phyloP scores from a whole-genome alignment of 2,797 vertebrate species.

The Myiothlypis coronata region DNA sequence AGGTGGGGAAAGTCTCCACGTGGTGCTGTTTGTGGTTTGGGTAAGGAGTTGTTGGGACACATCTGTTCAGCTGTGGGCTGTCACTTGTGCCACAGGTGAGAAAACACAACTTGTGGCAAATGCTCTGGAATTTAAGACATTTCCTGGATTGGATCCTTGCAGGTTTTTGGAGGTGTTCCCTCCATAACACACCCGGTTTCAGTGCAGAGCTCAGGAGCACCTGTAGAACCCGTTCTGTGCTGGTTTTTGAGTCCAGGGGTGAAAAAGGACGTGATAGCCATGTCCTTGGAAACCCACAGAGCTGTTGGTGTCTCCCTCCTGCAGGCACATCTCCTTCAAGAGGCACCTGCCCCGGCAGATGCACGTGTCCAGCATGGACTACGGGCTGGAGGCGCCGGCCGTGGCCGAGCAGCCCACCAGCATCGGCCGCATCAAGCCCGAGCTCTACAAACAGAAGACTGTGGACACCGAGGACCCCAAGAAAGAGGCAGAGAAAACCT shows the following conservation, averaged over 20 bases:
- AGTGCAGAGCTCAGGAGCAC: not conserved
- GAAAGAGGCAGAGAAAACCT: slow-evolving; percentile 86
- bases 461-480: slow-evolving; percentile 86
- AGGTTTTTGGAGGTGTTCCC: not conserved
- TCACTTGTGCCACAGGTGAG: not conserved
- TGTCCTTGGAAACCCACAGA: not conserved
- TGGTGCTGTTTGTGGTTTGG: not conserved
- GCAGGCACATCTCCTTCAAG: slow-evolving; percentile 96
- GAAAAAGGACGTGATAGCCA: not conserved
- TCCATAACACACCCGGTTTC: accelerated
- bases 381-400: slow-evolving; percentile 81
- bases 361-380: slow-evolving; percentile 93
- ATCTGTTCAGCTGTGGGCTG: not conserved
- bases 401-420: slow-evolving; percentile 89
- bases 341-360: slow-evolving; percentile 93
- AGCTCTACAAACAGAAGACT: slow-evolving; percentile 92
- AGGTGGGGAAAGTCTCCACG: accelerated
- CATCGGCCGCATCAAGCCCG: slow-evolving; percentile 95
- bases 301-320: not conserved
- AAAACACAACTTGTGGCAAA: not conserved
- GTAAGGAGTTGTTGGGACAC: not conserved
- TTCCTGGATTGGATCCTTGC: not conserved
- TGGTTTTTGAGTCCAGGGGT: no score
- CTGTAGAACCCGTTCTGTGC: accelerated
- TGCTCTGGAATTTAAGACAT: not conserved